These are phyloP conservation scores for Drosophila jambulina DNA, from an alignment of 1,140 invertebrate genomes.

Conservation along the genomic window DNA sequence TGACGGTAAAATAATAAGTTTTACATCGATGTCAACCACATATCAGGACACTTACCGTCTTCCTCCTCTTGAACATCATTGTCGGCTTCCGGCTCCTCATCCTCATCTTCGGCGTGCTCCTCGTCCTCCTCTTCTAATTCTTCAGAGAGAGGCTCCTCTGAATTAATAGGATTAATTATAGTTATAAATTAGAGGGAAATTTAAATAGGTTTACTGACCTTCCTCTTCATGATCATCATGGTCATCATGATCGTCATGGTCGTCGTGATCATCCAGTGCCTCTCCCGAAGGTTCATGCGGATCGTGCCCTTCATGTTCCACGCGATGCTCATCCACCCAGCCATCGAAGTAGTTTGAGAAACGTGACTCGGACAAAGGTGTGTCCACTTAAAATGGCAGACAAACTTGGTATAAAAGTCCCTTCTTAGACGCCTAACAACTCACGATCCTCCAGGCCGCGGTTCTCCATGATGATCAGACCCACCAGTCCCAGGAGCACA, in stretches of 20 bases:
- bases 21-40: neutral
- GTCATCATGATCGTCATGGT: conserved; percentile 78
- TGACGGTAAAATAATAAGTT: neutral
- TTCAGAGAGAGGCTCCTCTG: conserved; percentile 70
- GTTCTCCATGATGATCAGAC: conserved; percentile 92
- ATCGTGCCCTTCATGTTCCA: conserved; percentile 85
- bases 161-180: neutral
- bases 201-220: conserved; percentile 24
- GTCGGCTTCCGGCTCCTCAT: conserved; percentile 52
- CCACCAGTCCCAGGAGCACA: conserved; percentile 89
- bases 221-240: conserved; percentile 81
- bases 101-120: conserved; percentile 18
- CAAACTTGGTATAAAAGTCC: neutral
- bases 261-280: conserved; percentile 74
- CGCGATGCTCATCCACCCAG: conserved; percentile 90
- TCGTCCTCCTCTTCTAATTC: conserved; percentile 71
- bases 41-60: conserved; percentile 5
- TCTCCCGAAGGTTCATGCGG: conserved; percentile 84
- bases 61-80: conserved; percentile 77
- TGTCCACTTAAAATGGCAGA: conserved; percentile 87
- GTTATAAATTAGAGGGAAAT: neutral
- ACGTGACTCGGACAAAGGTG: conserved; percentile 89
- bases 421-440: conserved; percentile 55
- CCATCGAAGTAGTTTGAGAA: conserved; percentile 91
- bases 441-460: conserved; percentile 91